Percentiles rank a stretch among this genome's conserved stretches.
Evolutionary conservation across 2,797 vertebrate genomes (phyloP).

Genomic region (Sebastes variabilis): DNA sequence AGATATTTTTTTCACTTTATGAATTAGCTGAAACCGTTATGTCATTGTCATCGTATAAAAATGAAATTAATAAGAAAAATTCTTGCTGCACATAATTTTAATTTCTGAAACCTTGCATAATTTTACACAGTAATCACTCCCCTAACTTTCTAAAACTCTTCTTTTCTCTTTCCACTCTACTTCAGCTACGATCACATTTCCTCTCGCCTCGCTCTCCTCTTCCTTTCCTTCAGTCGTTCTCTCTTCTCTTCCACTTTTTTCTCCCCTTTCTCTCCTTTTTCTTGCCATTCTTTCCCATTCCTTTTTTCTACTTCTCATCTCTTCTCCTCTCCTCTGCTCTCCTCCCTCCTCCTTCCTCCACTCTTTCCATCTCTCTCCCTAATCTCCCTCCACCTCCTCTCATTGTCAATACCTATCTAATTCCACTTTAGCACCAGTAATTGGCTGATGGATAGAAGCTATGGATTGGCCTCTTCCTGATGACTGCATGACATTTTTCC

Average conservation of each 20-base stretch:
- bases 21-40: neutral
- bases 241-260: neutral
- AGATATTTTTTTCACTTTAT: neutral
- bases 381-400: slow-evolving; percentile 85
- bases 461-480: slow-evolving; percentile 99
- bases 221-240: neutral
- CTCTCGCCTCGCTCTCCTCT: neutral
- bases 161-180: neutral
- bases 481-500: slow-evolving; percentile 97
- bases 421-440: slow-evolving; percentile 99
- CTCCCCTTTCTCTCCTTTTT: neutral
- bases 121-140: neutral
- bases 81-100: neutral
- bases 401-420: slow-evolving; percentile 99
- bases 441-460: slow-evolving; percentile 99
- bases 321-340: slow-evolving; percentile 14
- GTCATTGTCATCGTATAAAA: neutral
- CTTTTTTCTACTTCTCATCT: neutral
- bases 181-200: neutral
- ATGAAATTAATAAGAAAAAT: neutral
- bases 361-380: slow-evolving; percentile 66
- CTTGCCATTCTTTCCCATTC: neutral
- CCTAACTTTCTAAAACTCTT: neutral
- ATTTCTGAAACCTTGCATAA: neutral
- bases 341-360: slow-evolving; percentile 32